Percentiles rank a stretch among this genome's conserved stretches.
phyloP scores from a whole-genome alignment of 1,140 invertebrate genomes.

The Anoplophora glabripennis region DNA sequence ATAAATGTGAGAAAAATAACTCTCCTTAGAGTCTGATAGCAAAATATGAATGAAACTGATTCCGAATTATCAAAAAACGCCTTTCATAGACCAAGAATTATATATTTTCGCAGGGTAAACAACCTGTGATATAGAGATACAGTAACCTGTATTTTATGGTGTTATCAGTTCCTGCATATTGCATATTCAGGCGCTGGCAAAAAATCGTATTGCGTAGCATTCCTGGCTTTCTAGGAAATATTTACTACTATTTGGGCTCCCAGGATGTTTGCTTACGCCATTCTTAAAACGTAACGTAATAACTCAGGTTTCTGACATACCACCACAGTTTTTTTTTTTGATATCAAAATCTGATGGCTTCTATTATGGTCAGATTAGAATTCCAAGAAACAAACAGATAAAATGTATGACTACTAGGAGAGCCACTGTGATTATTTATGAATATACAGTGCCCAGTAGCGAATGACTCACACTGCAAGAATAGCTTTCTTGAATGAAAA shows the following conservation, averaged over 20 bases:
- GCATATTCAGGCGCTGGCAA: background rate
- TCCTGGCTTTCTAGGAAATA: conserved; percentile 8
- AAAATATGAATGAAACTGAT: no score
- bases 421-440: no score
- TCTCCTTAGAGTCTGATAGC: no score
- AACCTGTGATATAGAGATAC: no score
- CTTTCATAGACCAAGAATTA: no score
- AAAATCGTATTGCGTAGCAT: background rate
- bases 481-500: no score
- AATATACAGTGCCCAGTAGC: no score
- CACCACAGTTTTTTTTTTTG: background rate
- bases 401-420: no score
- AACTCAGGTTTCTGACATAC: background rate
- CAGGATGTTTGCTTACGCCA: conserved; percentile 6
- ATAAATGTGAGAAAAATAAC: no score
- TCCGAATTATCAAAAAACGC: no score
- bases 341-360: background rate
- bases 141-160: background rate
- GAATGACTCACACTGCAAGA: no score
- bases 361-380: background rate
- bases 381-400: background rate
- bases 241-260: conserved; percentile 19
- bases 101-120: no score
- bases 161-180: conserved; percentile 13
- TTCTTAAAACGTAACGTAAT: background rate